phyloP scores from a whole-genome alignment of 1,140 invertebrate species.

The Aphis gossypii region DNA sequence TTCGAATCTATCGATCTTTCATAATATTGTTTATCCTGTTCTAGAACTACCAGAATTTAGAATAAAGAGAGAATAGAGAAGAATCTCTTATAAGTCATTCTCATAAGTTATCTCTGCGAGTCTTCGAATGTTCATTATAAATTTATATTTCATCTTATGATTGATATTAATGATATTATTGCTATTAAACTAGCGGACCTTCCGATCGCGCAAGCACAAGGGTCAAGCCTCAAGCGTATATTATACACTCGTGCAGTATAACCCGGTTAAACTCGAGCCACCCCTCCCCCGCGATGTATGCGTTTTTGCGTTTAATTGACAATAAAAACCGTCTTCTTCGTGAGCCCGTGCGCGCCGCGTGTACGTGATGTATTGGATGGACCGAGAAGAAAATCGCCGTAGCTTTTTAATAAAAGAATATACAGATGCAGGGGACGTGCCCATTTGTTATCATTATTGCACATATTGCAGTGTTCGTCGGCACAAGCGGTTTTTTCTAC shows the following conservation, averaged over 20 bases:
- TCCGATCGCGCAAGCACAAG: neutral
- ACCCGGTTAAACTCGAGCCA: neutral
- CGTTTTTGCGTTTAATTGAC: constrained; percentile 11
- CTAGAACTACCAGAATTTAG: no score
- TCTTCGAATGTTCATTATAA: neutral
- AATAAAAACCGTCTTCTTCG: constrained; percentile 23
- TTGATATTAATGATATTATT: neutral
- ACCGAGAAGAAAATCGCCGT: constrained; percentile 32
- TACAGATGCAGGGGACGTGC: constrained; percentile 43
- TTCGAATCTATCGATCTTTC: no score
- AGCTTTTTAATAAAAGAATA: constrained; percentile 56
- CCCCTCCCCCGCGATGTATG: neutral
- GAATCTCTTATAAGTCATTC: no score
- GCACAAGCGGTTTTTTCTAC: neutral
- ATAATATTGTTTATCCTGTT: no score
- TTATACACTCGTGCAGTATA: neutral
- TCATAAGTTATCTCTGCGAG: no score
- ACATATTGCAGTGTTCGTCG: neutral
- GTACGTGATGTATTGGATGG: constrained; percentile 44
- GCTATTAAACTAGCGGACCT: neutral
- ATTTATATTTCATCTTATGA: neutral
- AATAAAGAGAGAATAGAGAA: no score
- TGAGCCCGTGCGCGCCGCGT: neutral
- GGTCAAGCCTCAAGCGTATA: neutral
- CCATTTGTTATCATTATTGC: constrained; percentile 55